A percentile compares a stretch with the other conserved stretches of the same genome.
Conservation (phyloP, 64 coral and sea anemone species). For the Montipora sp. region DNA sequence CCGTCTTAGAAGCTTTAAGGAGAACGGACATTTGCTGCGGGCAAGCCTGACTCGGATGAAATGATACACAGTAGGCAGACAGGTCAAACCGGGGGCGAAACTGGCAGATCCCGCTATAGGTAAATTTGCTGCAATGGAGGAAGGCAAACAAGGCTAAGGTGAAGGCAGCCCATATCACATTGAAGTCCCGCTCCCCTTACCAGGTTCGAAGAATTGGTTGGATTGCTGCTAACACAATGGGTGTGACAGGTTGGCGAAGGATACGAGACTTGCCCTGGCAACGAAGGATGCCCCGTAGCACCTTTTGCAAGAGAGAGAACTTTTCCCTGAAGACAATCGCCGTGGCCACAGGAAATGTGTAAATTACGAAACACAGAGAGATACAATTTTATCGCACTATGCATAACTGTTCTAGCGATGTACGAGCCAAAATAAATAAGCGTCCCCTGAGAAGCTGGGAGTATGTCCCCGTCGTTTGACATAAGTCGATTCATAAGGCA, state of each 20-base stretch:
- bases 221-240: neutral
- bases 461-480: neutral
- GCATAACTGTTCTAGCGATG: neutral
- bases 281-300: neutral
- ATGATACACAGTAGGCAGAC: neutral
- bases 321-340: neutral
- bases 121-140: slow-evolving; percentile 7
- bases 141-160: slow-evolving; percentile 8
- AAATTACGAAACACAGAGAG: neutral
- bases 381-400: neutral
- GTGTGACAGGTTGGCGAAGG: neutral
- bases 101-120: neutral
- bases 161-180: neutral
- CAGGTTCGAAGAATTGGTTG: neutral
- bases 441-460: neutral
- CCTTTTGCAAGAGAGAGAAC: neutral
- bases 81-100: neutral
- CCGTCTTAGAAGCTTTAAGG: neutral
- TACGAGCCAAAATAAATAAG: neutral
- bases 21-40: neutral
- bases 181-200: neutral
- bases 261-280: neutral
- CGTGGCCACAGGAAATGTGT: neutral
- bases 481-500: neutral
- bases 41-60: neutral